Base-by-base conservation (phyloP, 2,888 invertebrate species). In the Odontothrips loti region DNA sequence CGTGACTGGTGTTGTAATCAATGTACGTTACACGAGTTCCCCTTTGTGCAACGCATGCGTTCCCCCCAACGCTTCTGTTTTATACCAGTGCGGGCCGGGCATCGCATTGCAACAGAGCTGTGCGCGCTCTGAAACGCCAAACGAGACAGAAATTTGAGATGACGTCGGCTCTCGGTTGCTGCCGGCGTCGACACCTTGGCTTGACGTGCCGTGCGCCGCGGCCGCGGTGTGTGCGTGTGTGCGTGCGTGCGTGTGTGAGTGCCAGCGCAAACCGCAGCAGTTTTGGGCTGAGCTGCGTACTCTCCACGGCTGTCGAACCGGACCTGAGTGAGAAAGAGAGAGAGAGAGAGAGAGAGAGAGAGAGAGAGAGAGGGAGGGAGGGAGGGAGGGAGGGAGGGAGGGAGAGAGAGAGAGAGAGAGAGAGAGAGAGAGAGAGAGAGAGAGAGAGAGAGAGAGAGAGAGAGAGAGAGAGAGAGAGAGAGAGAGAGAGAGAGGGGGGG, bases 401-500 rank as follows among this genome's bases (percentile, higher is more conserved):
- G 34, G 34, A 6, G 34, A 6, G 3, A 6, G 2, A 43, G 34
- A 51, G 51, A 51, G 51, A 51, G 17, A 47, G 79, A 48, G 47
- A 27, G 48, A 81, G 48, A 11, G 48, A 11, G 12, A 12, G 68
- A 6, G 6, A n/a, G 68, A 23, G n/a, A 68, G 9, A 48, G 48
- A 48, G 10, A 12, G 48, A 48, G 48, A 9, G n/a, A n/a, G n/a
- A n/a, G n/a, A n/a, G n/a, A 23, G 23, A 23, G 68, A 23, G 68
- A 23, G 68, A 68, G 23, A 23, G 23, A 68, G 68, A 23, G 68
- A 10, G 23, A n/a, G 10, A 51, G 51, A 51, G 51, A 51, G 17
- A 47, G 79, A 48, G 47, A 27, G 48, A 81, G 48, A 23, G 79
- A 82, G 79, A 78, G 34, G 43, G 34, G 2, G 34, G 34, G 34